phyloP scores from a whole-genome alignment of 2,888 invertebrate species.

The Thymelicus acteon region DNA sequence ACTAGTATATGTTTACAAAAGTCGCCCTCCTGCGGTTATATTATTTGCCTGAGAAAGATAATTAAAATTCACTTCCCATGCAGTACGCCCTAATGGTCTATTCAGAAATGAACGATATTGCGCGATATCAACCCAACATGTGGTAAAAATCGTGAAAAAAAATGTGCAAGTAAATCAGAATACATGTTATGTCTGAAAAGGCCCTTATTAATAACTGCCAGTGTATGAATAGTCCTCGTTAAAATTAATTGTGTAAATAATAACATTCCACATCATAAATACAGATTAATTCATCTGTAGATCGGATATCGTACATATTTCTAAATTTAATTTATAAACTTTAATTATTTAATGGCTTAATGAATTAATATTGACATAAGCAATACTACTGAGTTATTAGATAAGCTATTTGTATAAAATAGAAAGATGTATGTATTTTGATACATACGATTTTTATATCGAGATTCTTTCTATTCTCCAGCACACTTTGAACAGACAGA shows the following conservation, averaged over 20 bases:
- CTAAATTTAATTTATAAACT: neutral
- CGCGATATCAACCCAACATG: no score
- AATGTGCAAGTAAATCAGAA: no score
- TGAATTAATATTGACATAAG: slow-evolving; percentile 15
- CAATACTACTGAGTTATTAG: slow-evolving; percentile 14
- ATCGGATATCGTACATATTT: neutral
- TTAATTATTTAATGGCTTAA: neutral
- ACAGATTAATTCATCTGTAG: neutral
- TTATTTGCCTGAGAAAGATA: neutral
- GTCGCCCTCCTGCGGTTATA: no score
- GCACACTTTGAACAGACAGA: neutral
- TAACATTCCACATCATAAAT: neutral
- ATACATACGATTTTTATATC: no score
- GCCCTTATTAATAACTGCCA: neutral
- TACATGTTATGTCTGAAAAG: neutral
- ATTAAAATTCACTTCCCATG: neutral
- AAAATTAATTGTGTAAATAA: neutral
- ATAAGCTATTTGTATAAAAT: neutral
- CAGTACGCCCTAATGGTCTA: neutral
- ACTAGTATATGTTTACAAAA: no score
- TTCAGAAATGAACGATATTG: no score
- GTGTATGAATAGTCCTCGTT: neutral
- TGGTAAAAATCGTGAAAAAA: neutral
- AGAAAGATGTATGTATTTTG: neutral
- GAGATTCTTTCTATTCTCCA: neutral